Percentiles rank a stretch among this genome's conserved stretches.
These are phyloP conservation scores for Leptopilina myrica DNA, from an alignment of 2,888 invertebrate genomes.

Conservation along the genomic window DNA sequence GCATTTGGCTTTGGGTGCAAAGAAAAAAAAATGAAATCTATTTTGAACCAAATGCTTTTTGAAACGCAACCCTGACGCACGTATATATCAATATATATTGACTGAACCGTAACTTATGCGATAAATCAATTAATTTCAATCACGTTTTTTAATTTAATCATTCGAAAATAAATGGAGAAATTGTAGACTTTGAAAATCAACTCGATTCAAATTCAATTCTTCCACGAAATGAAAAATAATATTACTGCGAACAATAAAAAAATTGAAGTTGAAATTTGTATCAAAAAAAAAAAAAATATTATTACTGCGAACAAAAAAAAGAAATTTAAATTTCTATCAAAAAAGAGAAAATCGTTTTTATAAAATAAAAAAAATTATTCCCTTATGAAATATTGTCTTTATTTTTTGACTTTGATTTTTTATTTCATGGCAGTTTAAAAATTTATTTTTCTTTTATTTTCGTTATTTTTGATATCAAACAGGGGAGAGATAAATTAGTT, in stretches of 20 bases:
- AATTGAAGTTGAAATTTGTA: neutral
- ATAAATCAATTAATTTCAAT: conserved; percentile 22
- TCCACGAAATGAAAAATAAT: neutral
- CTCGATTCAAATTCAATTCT: neutral
- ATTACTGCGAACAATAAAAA: neutral
- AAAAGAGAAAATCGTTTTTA: too few species aligned
- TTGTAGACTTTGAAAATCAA: conserved; percentile 7
- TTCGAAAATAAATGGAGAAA: neutral
- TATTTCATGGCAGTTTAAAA: too few species aligned
- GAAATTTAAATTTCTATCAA: neutral
- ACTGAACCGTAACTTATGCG: conserved; percentile 23
- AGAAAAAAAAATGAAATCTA: conserved; percentile 33
- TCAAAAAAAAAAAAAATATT: too few species aligned
- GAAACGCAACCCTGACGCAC: conserved; percentile 55
- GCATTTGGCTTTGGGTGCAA: conserved; percentile 52
- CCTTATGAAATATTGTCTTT: too few species aligned
- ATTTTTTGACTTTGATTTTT: too few species aligned
- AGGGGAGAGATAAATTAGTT: too few species aligned
- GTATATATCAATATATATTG: conserved; percentile 40
- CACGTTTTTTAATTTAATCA: conserved; percentile 21
- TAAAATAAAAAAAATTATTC: too few species aligned
- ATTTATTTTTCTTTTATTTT: neutral
- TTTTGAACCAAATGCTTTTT: conserved; percentile 51
- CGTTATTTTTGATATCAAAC: too few species aligned
- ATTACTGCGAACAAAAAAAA: too few species aligned